A percentile compares a stretch with the other conserved stretches of the same genome.
Conservation (phyloP, 2,113 vertebrate species). For the Peromyscus leucopus region DNA sequence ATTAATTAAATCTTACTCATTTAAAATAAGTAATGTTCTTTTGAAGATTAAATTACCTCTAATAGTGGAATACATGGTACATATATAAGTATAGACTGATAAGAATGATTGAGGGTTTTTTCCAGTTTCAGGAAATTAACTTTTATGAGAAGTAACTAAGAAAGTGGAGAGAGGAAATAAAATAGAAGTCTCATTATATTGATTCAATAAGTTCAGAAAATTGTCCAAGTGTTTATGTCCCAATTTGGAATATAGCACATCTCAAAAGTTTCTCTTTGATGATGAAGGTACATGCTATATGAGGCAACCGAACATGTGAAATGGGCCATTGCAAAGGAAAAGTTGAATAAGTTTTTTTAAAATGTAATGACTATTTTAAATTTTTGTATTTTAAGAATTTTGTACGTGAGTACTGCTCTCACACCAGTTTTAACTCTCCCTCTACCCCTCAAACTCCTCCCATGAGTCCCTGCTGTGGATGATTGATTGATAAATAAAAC, state of each 20-base stretch:
- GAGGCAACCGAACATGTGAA: background rate
- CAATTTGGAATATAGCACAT: background rate
- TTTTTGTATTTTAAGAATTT: background rate
- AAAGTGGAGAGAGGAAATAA: background rate
- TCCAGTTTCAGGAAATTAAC: conserved; percentile 29
- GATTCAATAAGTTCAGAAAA: background rate
- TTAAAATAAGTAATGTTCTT: background rate
- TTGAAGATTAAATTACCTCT: background rate
- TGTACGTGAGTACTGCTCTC: background rate
- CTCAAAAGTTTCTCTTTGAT: accelerated
- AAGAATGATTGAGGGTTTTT: background rate
- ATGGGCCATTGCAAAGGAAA: background rate
- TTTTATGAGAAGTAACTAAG: background rate
- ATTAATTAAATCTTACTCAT: conserved; percentile 34
- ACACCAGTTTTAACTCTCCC: too few species aligned
- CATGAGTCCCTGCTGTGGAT: background rate
- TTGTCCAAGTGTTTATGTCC: background rate
- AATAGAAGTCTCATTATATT: background rate
- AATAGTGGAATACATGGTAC: background rate
- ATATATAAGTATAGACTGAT: background rate
- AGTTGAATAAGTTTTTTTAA: background rate
- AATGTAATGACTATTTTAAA: background rate
- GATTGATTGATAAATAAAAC: too few species aligned
- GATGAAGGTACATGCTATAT: too few species aligned
- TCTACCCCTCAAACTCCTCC: too few species aligned